Evolutionary conservation across 1,140 invertebrate species (phyloP).

Genomic region (Drosophila azteca): DNA sequence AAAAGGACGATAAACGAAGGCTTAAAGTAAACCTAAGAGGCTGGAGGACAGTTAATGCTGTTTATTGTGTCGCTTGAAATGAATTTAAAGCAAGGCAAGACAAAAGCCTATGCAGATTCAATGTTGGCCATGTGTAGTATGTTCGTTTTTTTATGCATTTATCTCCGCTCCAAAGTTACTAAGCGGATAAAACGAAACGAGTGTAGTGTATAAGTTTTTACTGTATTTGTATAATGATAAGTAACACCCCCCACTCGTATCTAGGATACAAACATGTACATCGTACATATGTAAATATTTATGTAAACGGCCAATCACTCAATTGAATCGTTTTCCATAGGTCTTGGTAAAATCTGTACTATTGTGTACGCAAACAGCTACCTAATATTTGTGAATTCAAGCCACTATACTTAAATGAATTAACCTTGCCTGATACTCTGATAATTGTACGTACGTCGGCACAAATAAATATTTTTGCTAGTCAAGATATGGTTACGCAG

Average conservation of each 20-base stretch:
- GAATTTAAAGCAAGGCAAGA: slow-evolving; percentile 19
- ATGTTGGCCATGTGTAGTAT: slow-evolving; percentile 41
- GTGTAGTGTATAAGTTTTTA: slow-evolving; percentile 60
- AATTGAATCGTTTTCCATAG: slow-evolving; percentile 54
- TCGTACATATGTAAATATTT: too few relatives aligned
- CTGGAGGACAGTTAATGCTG: slow-evolving; percentile 29
- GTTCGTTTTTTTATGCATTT: slow-evolving; percentile 52
- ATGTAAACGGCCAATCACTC: slow-evolving; percentile 49
- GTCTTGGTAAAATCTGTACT: slow-evolving; percentile 57
- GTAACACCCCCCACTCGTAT: slow-evolving; percentile 51
- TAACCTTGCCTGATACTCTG: slow-evolving; percentile 32
- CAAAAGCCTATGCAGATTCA: too few relatives aligned
- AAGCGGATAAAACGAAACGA: slow-evolving; percentile 44
- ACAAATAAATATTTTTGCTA: slow-evolving; percentile 45
- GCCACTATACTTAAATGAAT: slow-evolving; percentile 25
- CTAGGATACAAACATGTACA: slow-evolving; percentile 24
- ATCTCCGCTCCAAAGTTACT: slow-evolving; percentile 47
- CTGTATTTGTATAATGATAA: slow-evolving; percentile 59
- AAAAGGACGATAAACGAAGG: slow-evolving; percentile 37
- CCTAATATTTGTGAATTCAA: slow-evolving; percentile 27
- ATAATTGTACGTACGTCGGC: slow-evolving; percentile 23
- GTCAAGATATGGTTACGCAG: slow-evolving; percentile 32
- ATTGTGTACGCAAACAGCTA: slow-evolving; percentile 19
- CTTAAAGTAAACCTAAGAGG: slow-evolving; percentile 67
- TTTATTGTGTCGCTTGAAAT: slow-evolving; percentile 23